phyloP scores from a whole-genome alignment of 2,888 invertebrate genomes.

The Sphaerophoria rueppellii region DNA sequence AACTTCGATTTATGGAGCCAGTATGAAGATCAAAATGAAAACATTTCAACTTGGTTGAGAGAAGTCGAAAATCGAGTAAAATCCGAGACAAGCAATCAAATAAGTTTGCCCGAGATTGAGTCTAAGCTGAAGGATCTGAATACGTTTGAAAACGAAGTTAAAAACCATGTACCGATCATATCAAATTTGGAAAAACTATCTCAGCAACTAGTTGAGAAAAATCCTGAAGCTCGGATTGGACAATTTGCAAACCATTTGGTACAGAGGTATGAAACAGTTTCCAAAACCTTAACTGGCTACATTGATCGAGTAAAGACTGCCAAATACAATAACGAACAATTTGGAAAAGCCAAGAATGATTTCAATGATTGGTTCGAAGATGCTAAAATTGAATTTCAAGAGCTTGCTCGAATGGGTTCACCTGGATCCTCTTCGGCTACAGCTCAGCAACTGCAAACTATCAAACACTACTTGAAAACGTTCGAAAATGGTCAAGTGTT shows the following conservation, averaged over 20 bases:
- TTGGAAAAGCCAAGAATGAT: constrained; percentile 87
- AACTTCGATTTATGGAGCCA: constrained; percentile 90
- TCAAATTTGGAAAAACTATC: constrained; percentile 87
- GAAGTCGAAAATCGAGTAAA: constrained; percentile 90
- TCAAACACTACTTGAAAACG: constrained; percentile 84
- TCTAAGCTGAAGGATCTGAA: constrained; percentile 87
- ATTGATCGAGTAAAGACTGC: constrained; percentile 88
- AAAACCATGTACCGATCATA: constrained; percentile 86
- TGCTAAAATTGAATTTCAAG: constrained; percentile 89
- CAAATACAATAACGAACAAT: constrained; percentile 86
- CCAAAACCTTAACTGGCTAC: constrained; percentile 88
- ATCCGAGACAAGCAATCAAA: constrained; percentile 87
- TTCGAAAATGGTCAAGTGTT: constrained; percentile 91
- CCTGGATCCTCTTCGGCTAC: constrained; percentile 88
- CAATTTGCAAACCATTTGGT: constrained; percentile 91
- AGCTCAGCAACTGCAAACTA: constrained; percentile 88
- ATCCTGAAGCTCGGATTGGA: constrained; percentile 91
- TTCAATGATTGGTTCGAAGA: constrained; percentile 91
- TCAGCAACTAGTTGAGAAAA: constrained; percentile 88
- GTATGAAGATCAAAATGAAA: constrained; percentile 90
- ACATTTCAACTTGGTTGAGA: constrained; percentile 89
- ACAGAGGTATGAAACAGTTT: constrained; percentile 88
- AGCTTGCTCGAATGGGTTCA: constrained; percentile 88
- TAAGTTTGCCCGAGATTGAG: constrained; percentile 87
- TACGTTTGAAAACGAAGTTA: constrained; percentile 85